Evolutionary conservation across 2,797 vertebrate genomes (phyloP).

Genomic region (Coracias cyanogaster): DNA sequence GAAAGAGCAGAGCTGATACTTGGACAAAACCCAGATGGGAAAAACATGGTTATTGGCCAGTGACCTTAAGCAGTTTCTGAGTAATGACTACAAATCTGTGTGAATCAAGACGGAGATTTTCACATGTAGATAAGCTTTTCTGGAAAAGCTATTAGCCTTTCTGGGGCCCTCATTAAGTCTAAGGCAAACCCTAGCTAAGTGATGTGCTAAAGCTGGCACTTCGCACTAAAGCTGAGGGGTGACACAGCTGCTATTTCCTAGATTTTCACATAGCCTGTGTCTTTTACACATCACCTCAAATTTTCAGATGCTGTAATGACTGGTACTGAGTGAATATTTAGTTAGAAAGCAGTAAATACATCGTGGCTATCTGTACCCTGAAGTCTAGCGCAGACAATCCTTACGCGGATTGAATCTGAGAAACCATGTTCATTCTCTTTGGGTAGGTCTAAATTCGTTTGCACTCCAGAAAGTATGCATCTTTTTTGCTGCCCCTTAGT

Average conservation of each 20-base stretch:
- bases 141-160: conserved; percentile 36
- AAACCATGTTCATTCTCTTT: not conserved
- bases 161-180: not conserved
- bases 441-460: not conserved
- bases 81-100: not conserved
- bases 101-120: conserved; percentile 55
- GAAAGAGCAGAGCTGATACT: not conserved
- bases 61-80: conserved; percentile 1
- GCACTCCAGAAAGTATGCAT: not conserved
- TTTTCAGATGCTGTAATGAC: not conserved
- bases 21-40: conserved; percentile 52
- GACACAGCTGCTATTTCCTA: not conserved
- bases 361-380: not conserved
- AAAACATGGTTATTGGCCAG: conserved; percentile 1
- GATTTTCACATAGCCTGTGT: not conserved
- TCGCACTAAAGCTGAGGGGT: not conserved
- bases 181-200: fast-evolving
- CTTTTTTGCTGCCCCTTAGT: not conserved
- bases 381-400: not conserved
- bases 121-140: conserved; percentile 57
- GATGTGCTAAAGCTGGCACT: not conserved
- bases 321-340: not conserved
- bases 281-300: not conserved
- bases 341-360: not conserved
- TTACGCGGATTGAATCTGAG: not conserved